Conservation (phyloP, 2,797 vertebrate species). For the Chiloscyllium punctatum region DNA sequence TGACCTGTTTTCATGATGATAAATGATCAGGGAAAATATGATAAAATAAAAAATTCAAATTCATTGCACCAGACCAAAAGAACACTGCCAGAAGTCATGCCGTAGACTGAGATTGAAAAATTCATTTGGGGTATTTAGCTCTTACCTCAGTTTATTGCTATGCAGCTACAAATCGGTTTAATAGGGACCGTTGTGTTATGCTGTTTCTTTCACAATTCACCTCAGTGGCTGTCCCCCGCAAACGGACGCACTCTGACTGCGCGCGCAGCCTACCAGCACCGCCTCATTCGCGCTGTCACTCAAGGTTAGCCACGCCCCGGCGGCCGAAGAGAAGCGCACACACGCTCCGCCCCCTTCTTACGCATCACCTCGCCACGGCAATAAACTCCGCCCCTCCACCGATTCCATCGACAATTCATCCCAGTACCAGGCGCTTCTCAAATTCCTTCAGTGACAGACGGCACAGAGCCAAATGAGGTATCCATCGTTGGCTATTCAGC, state of each 20-base stretch:
- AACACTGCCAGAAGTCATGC: background rate
- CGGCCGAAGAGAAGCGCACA: too few species aligned
- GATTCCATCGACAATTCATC: too few species aligned
- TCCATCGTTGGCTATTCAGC: too few species aligned
- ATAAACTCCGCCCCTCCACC: background rate
- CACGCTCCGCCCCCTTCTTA: background rate
- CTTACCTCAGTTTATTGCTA: background rate
- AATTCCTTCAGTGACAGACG: too few species aligned
- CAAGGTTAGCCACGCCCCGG: background rate
- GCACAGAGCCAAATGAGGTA: too few species aligned
- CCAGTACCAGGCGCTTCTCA: background rate
- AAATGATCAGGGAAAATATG: background rate
- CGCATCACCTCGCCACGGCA: background rate
- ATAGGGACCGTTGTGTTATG: background rate
- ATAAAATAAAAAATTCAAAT: too few species aligned
- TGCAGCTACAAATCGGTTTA: background rate
- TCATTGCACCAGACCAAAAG: background rate
- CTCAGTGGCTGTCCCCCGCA: background rate
- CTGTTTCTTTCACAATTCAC: background rate
- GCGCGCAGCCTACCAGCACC: background rate
- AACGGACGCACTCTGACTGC: background rate
- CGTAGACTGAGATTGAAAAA: background rate
- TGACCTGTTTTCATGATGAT: constrained; percentile 23
- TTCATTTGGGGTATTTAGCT: background rate
- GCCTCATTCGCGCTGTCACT: background rate